phyloP scores from a whole-genome alignment of 2,113 vertebrate species.

The Rhodinocichla rosea region DNA sequence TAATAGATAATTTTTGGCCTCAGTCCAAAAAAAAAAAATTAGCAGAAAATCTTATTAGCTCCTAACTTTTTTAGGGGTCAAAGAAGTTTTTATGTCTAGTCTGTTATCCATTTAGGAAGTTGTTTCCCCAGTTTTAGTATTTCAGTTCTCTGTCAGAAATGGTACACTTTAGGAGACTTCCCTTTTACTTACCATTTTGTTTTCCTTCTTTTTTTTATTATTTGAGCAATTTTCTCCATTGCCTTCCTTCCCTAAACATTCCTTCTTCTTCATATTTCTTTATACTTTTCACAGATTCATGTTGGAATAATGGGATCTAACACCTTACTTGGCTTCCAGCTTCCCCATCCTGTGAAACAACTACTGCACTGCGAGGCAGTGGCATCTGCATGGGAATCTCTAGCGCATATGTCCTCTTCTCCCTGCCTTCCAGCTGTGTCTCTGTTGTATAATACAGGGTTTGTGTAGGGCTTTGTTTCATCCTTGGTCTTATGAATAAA shows the following conservation, averaged over 20 bases:
- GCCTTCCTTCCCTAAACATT: neutral
- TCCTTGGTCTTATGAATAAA: neutral
- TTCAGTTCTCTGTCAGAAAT: neutral
- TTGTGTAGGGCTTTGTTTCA: conserved; percentile 18
- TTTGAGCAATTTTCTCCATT: neutral
- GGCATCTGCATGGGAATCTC: neutral
- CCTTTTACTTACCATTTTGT: neutral
- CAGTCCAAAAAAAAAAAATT: neutral
- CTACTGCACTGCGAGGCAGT: neutral
- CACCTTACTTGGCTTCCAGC: neutral
- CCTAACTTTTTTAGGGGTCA: neutral
- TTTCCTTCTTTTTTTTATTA: neutral
- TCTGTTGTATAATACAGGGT: neutral
- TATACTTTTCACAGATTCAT: neutral
- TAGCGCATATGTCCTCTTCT: neutral
- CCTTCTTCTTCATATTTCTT: neutral
- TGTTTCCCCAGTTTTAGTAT: neutral
- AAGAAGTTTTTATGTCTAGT: neutral
- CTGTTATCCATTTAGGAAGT: neutral
- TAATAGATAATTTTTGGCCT: conserved; percentile 40
- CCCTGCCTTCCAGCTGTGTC: neutral
- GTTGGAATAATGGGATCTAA: neutral
- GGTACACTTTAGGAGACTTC: neutral
- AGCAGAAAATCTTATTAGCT: neutral
- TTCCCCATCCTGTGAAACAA: neutral